These are phyloP conservation scores for Frieseomelitta varia DNA, from an alignment of 1,140 invertebrate genomes.

Conservation along the genomic window DNA sequence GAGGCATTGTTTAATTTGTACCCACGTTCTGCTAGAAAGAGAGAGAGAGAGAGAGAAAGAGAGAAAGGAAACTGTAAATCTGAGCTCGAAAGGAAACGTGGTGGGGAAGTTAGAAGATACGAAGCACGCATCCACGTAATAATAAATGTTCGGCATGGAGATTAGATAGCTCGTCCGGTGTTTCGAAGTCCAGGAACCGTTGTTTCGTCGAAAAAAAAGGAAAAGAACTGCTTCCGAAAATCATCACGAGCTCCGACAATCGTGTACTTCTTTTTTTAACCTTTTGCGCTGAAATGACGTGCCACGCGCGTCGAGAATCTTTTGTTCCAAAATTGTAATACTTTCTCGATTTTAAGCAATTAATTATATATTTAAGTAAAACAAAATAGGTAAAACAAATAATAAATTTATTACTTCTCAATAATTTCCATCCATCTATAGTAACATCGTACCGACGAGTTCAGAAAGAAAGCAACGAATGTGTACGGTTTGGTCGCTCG, in stretches of 20 bases:
- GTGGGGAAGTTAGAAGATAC: background rate
- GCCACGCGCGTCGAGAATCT: too few relatives aligned
- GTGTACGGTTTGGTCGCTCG: too few relatives aligned
- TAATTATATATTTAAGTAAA: too few relatives aligned
- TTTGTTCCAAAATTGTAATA: too few relatives aligned
- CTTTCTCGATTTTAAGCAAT: too few relatives aligned
- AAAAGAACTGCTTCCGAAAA: background rate
- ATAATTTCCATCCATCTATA: too few relatives aligned
- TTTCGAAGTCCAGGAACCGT: background rate
- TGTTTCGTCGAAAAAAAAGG: background rate
- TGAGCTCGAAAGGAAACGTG: background rate
- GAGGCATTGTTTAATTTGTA: slow-evolving; percentile 2
- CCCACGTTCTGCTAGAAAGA: background rate
- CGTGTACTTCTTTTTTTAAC: background rate
- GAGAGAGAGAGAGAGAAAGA: too few relatives aligned
- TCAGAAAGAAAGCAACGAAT: too few relatives aligned
- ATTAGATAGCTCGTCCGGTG: slow-evolving; percentile 30
- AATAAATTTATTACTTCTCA: too few relatives aligned
- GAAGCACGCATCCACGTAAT: background rate
- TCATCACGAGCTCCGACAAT: background rate
- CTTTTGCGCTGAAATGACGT: too few relatives aligned
- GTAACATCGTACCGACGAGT: too few relatives aligned
- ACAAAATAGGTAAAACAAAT: too few relatives aligned
- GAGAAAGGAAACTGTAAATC: background rate
- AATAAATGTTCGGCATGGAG: background rate